Evolutionary conservation across 2,113 vertebrate genomes (phyloP).

Genomic region (Atrichornis clamosus): DNA sequence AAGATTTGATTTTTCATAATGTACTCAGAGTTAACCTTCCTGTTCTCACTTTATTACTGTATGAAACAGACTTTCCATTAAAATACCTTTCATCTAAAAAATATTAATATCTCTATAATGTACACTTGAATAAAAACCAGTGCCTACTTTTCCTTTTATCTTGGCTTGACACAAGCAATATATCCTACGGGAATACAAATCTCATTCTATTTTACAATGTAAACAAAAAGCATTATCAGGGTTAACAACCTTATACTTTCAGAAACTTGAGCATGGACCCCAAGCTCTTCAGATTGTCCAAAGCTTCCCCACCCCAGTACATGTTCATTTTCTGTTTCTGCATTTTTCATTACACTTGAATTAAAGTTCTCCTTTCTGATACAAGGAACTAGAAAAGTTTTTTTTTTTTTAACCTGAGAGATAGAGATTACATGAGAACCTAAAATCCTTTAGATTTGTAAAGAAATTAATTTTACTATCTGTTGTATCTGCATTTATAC

Average conservation of each 20-base stretch:
- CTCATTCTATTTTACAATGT: not conserved
- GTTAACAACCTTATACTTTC: not conserved
- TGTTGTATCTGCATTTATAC: not conserved
- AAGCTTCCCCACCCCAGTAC: rapidly evolving
- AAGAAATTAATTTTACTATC: not conserved
- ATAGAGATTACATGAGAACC: not conserved
- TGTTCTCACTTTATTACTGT: constrained; percentile 1
- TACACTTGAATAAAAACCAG: not conserved
- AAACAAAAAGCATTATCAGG: not conserved
- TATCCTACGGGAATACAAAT: not conserved
- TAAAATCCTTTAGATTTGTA: not conserved
- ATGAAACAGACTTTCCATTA: not conserved
- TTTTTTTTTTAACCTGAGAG: not conserved
- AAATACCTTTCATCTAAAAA: constrained; percentile 12
- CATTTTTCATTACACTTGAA: not conserved
- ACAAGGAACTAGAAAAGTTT: not conserved
- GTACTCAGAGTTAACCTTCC: not conserved
- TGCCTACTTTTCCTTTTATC: not conserved
- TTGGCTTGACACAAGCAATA: not conserved
- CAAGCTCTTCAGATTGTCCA: not conserved
- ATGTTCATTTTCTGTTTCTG: not conserved
- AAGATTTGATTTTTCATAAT: constrained; percentile 3
- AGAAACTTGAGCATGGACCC: not conserved
- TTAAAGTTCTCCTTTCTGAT: not conserved
- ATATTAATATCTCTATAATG: not conserved